A percentile compares a stretch with the other conserved stretches of the same genome.
These are phyloP conservation scores for Macquaria ambigua DNA, from an alignment of 2,113 vertebrate species.

Conservation along the genomic window DNA sequence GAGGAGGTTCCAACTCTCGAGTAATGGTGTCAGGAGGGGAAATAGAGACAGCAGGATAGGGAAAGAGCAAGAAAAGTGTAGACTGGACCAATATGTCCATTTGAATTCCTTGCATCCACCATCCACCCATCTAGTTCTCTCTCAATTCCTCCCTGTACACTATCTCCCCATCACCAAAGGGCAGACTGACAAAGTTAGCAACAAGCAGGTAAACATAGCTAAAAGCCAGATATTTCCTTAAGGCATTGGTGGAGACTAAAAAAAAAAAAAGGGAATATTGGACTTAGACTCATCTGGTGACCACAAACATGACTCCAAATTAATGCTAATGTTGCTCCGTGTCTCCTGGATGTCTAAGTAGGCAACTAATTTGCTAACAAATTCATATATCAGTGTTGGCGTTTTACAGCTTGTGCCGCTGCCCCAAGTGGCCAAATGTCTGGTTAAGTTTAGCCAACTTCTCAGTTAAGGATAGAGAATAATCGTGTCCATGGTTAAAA, in stretches of 20 bases:
- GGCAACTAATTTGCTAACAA: background rate
- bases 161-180: background rate
- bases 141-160: background rate
- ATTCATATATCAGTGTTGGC: background rate
- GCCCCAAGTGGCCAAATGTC: background rate
- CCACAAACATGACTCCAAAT: too few species aligned
- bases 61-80: background rate
- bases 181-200: background rate
- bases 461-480: background rate
- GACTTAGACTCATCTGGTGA: background rate
- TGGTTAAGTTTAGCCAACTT: background rate
- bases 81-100: background rate
- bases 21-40: slow-evolving; percentile 24
- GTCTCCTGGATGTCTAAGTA: background rate
- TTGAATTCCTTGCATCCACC: slow-evolving; percentile 37
- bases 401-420: background rate
- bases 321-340: background rate
- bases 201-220: background rate
- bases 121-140: slow-evolving; percentile 7
- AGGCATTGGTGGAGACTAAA: background rate
- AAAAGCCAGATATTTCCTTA: too few species aligned
- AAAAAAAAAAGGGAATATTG: background rate
- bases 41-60: background rate
- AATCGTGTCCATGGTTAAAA: background rate
- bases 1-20: slow-evolving; percentile 23